Evolutionary conservation across 2,888 invertebrate species (phyloP).

Genomic region (Drosophila koepferae): DNA sequence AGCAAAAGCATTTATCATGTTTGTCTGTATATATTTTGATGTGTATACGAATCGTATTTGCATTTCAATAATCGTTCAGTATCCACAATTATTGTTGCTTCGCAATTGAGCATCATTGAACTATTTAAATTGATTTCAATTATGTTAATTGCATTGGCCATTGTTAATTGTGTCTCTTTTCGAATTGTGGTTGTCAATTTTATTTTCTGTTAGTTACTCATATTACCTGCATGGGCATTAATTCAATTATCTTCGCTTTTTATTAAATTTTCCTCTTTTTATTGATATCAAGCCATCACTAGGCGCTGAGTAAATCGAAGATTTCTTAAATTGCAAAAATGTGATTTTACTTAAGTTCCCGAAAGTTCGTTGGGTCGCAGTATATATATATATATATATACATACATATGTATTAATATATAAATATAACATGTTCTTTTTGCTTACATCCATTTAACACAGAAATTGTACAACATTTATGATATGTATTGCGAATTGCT

Average conservation of each 20-base stretch:
- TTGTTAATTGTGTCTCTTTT: conserved; percentile 43
- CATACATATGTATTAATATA: conserved; percentile 2
- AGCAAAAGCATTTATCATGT: neutral
- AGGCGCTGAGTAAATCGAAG: neutral
- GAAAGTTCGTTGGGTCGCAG: conserved; percentile 11
- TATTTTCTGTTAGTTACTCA: conserved; percentile 6
- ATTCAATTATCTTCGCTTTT: neutral
- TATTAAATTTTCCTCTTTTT: neutral
- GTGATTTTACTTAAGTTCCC: conserved; percentile 23
- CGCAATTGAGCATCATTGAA: conserved; percentile 24
- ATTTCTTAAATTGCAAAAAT: neutral
- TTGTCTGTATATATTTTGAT: neutral
- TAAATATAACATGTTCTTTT: conserved; percentile 7
- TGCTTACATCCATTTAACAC: conserved; percentile 66
- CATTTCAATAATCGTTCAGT: conserved; percentile 10
- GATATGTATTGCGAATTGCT: conserved; percentile 86
- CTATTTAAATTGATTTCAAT: conserved; percentile 38
- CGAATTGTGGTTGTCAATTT: conserved; percentile 22
- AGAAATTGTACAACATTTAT: conserved; percentile 85
- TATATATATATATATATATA: conserved; percentile 3
- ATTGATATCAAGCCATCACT: neutral
- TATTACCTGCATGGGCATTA: neutral
- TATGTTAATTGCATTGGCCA: conserved; percentile 36
- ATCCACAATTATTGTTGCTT: conserved; percentile 4
- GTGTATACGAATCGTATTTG: conserved; percentile 4